Evolutionary conservation across 1,140 invertebrate genomes (phyloP).

Genomic region (Drosophila sp.): DNA sequence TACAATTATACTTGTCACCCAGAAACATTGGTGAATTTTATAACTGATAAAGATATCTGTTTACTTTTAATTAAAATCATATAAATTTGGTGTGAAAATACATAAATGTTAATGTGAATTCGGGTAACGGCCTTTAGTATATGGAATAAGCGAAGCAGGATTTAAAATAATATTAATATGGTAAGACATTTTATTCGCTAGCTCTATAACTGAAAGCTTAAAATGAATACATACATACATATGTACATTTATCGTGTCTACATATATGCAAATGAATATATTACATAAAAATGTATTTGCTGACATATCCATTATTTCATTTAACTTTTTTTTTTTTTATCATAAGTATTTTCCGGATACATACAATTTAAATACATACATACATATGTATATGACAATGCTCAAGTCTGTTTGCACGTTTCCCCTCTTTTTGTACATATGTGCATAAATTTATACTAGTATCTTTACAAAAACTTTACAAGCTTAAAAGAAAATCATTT

Average conservation of each 20-base stretch:
- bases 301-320: neutral
- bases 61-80: conserved; percentile 27
- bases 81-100: conserved; percentile 25
- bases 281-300: conserved; percentile 8
- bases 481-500: too few relatives aligned
- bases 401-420: neutral
- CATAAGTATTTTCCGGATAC: neutral
- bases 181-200: conserved; percentile 45
- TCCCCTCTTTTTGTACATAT: neutral
- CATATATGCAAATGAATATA: conserved; percentile 15
- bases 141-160: conserved; percentile 35
- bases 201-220: conserved; percentile 11
- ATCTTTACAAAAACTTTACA: too few relatives aligned
- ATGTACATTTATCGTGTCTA: conserved; percentile 1
- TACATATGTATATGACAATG: conserved; percentile 15
- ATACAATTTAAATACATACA: conserved; percentile 2
- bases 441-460: too few relatives aligned
- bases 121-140: neutral
- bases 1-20: conserved; percentile 74
- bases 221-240: neutral
- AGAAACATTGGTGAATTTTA: conserved; percentile 65
- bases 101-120: conserved; percentile 27
- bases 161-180: conserved; percentile 51
- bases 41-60: conserved; percentile 49
- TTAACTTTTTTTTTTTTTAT: conserved; percentile 4